phyloP scores from a whole-genome alignment of 2,113 vertebrate species.

The Laticauda colubrina region DNA sequence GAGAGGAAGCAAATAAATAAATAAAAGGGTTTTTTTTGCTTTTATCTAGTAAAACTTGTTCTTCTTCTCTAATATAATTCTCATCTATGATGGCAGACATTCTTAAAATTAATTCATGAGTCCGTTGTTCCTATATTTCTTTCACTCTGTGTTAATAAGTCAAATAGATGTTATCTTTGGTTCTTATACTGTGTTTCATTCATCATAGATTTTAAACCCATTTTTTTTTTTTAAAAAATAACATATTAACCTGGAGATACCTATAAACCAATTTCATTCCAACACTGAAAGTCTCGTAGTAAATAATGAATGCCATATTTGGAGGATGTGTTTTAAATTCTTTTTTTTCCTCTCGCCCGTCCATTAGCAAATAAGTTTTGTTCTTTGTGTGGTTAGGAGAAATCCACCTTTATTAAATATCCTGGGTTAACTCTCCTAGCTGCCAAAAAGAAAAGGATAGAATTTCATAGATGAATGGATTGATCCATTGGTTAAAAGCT shows the following conservation, averaged over 20 bases:
- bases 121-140: neutral
- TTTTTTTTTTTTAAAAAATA: neutral
- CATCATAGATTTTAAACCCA: neutral
- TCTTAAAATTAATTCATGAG: neutral
- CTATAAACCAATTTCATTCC: neutral
- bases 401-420: slow-evolving; percentile 16
- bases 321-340: neutral
- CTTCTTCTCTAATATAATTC: neutral
- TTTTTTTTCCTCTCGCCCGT: neutral
- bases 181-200: neutral
- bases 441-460: neutral
- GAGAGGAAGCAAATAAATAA: no score
- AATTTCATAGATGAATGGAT: slow-evolving; percentile 16
- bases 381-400: neutral
- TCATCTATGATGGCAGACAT: neutral
- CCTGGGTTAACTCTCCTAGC: neutral
- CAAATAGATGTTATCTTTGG: neutral
- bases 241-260: neutral
- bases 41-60: neutral
- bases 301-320: neutral
- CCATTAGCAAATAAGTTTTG: neutral
- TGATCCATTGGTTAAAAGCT: slow-evolving; percentile 24
- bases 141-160: neutral
- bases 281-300: neutral
- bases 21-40: neutral